phyloP scores from a whole-genome alignment of 2,113 vertebrate species.

The Octodon degus region DNA sequence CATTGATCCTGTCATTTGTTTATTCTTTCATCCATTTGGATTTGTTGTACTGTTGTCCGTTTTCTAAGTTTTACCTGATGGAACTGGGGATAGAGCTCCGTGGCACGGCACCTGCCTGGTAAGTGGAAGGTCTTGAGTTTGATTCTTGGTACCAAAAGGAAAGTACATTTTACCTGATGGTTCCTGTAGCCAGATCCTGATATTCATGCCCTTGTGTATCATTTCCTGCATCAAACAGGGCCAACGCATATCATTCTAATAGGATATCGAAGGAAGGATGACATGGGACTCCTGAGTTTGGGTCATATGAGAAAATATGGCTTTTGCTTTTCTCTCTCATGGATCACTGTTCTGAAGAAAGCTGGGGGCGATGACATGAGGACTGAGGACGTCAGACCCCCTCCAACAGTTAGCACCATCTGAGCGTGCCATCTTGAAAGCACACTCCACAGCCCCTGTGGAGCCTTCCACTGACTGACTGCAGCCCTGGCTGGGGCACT shows the following conservation, averaged over 20 bases:
- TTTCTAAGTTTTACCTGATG: neutral
- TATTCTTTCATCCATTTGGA: neutral
- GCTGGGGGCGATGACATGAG: neutral
- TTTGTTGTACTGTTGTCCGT: neutral
- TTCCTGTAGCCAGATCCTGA: neutral
- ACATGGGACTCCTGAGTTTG: neutral
- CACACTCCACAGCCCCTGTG: neutral
- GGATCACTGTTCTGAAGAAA: neutral
- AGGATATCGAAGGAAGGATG: neutral
- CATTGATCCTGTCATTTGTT: neutral
- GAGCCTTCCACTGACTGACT: neutral
- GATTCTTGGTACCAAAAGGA: no score
- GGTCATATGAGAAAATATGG: no score
- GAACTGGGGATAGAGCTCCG: no score
- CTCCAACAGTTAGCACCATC: neutral
- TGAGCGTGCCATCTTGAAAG: neutral
- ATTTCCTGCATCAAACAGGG: neutral
- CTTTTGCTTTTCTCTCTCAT: neutral
- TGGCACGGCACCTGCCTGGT: no score
- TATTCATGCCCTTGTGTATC: neutral
- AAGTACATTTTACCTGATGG: neutral
- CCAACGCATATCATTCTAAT: neutral
- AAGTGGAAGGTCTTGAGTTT: no score
- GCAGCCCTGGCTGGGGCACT: neutral
- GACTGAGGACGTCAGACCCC: neutral